These are phyloP conservation scores for Mactra quadrangularis DNA, from an alignment of 1,140 invertebrate genomes.

Conservation along the genomic window DNA sequence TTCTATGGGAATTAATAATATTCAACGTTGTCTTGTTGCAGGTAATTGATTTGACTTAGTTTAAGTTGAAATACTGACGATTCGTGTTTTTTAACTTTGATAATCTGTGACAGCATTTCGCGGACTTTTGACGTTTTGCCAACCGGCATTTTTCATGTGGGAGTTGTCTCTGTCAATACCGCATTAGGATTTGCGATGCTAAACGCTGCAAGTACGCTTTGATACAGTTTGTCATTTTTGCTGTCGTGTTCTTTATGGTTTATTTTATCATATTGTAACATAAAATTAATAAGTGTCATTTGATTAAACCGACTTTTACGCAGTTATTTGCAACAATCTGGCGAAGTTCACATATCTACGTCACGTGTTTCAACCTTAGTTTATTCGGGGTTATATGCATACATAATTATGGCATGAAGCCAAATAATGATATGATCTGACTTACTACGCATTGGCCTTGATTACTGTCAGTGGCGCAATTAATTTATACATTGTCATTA, in stretches of 20 bases:
- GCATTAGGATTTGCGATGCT: neutral
- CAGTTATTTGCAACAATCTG: conserved; percentile 28
- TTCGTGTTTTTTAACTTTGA: neutral
- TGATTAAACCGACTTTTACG: conserved; percentile 25
- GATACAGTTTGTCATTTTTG: neutral
- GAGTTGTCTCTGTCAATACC: conserved; percentile 24
- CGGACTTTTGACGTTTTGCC: conserved; percentile 23
- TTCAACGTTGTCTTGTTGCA: conserved; percentile 19
- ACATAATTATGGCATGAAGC: conserved; percentile 49
- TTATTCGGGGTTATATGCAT: conserved; percentile 42
- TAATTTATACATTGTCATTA: conserved; percentile 3
- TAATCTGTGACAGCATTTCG: conserved; percentile 19
- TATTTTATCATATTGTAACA: conserved; percentile 3
- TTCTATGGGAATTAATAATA: conserved; percentile 54
- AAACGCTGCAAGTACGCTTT: conserved; percentile 10
- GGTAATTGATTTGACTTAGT: conserved; percentile 27
- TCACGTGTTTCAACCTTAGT: conserved; percentile 20
- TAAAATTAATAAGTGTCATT: neutral
- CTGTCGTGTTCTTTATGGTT: neutral
- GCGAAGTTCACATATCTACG: neutral
- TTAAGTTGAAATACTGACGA: neutral
- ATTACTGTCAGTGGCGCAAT: neutral
- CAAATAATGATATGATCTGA: conserved; percentile 13
- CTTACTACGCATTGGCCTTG: conserved; percentile 12
- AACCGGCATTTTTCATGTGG: conserved; percentile 49